Evolutionary conservation across 2,888 invertebrate genomes (phyloP).

Genomic region (Hyposoter dolosus): DNA sequence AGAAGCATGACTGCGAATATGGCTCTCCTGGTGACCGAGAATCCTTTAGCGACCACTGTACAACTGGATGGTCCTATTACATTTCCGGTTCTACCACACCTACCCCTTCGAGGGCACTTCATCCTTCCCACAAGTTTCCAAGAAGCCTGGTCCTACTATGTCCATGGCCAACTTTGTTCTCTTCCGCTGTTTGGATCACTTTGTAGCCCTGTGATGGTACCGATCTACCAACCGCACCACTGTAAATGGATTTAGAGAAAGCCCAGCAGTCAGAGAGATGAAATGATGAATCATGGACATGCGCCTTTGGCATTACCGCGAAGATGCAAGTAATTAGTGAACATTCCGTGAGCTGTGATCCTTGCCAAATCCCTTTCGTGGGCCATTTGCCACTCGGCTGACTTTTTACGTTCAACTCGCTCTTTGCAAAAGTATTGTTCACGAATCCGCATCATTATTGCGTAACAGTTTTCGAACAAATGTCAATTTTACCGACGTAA

Average conservation of each 20-base stretch:
- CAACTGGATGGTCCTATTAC: conserved; percentile 19
- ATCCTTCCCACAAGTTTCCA: not conserved
- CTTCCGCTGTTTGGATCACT: not conserved
- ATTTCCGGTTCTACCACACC: conserved; percentile 27
- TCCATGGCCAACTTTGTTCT: not conserved
- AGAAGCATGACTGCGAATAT: conserved; percentile 58
- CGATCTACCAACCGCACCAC: not conserved
- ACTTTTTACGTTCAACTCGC: too few relatives aligned
- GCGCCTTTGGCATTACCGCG: not conserved
- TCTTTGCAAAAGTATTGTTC: too few relatives aligned
- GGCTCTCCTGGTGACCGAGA: conserved; percentile 50
- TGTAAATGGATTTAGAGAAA: not conserved
- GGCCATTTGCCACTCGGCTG: too few relatives aligned
- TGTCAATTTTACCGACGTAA: too few relatives aligned
- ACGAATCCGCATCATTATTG: too few relatives aligned
- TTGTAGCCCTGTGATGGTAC: not conserved
- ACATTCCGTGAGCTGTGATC: not conserved
- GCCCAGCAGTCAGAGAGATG: not conserved
- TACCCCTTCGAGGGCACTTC: not conserved
- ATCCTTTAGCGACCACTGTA: conserved; percentile 38
- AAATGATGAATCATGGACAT: not conserved
- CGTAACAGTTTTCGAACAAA: too few relatives aligned
- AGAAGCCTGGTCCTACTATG: not conserved
- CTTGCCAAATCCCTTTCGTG: too few relatives aligned
- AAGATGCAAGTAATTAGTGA: not conserved